Base-by-base conservation (phyloP, 2,888 invertebrate genomes). In the Pandemis cinnamomeana region DNA sequence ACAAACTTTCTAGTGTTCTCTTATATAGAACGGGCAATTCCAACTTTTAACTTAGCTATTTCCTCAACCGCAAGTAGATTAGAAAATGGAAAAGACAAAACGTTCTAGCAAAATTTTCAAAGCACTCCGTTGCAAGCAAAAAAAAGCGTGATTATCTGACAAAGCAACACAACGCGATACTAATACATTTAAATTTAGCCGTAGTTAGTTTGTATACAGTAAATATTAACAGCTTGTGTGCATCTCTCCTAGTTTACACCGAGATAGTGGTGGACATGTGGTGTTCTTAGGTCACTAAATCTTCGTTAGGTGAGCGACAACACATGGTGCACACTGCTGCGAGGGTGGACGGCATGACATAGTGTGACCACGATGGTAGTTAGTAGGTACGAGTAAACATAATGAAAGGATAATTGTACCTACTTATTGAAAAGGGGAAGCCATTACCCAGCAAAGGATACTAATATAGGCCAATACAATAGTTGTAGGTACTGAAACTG, bases 221-320 rank as follows among this genome's bases (percentile, higher is more conserved):
- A 27, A 10, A 7, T 3, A 7, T 27, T 11, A 20, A 6, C 66
- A 27, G 20, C 20, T 55, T 60, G 48, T 73, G 51, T 48, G 42
- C 64, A 69, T 46, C 60, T 46, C 55, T 63, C 69, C 60, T 70
- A 61, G 70, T 70, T 66, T 66, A 70, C 69, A 13, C 42, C 6
- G 42, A 62, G 73, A 77, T 80, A 73, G 77, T 79, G 77, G 75
- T 53, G 77, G 80, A 71, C 73, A 74, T 80, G 81, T 77, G 77
- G 80, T 80, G 80, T 79, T 81, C 84, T 83, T 80, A 80, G 83
- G 81, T 83, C 84, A 86, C 84, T 90, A 90, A 89, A 90, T 91
- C 89, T 90, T 89, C 87, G 87, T 90, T 90, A 87, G 84, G 83
- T 83, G 81, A 76, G 79, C 80, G 82, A 78, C 84, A 84, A 86